Conservation (phyloP, 2,888 invertebrate species). For the Neoitamus cyanurus region DNA sequence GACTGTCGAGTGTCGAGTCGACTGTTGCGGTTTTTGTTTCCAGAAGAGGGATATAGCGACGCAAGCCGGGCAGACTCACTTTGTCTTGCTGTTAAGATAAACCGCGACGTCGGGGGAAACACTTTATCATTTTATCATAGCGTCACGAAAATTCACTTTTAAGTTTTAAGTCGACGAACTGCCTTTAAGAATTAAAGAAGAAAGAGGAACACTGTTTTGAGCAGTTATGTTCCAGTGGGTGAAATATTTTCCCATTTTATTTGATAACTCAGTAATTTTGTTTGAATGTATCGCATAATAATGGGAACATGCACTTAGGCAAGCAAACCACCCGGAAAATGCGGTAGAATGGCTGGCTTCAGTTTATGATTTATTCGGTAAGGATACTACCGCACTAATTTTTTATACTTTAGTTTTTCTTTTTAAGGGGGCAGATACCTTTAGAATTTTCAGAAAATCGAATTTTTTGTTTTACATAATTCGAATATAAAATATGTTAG, state of each 20-base stretch:
- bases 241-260: background rate
- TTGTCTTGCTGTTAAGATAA: background rate
- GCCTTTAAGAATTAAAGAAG: background rate
- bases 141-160: constrained; percentile 8
- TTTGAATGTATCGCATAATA: background rate
- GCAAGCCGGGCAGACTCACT: background rate
- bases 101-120: background rate
- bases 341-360: too few relatives aligned
- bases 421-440: too few relatives aligned
- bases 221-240: background rate
- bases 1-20: background rate
- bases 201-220: background rate
- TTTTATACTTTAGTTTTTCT: too few relatives aligned
- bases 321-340: background rate
- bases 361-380: too few relatives aligned
- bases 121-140: background rate
- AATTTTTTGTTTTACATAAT: too few relatives aligned
- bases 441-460: too few relatives aligned
- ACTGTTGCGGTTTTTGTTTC: background rate
- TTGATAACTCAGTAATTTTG: background rate
- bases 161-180: background rate
- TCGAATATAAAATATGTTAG: too few relatives aligned
- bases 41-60: background rate
- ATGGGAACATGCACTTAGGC: background rate
- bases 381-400: too few relatives aligned